A percentile compares a stretch with the other conserved stretches of the same genome.
Conservation (phyloP, 2,888 invertebrate species). For the Orchesellides sinensis region DNA sequence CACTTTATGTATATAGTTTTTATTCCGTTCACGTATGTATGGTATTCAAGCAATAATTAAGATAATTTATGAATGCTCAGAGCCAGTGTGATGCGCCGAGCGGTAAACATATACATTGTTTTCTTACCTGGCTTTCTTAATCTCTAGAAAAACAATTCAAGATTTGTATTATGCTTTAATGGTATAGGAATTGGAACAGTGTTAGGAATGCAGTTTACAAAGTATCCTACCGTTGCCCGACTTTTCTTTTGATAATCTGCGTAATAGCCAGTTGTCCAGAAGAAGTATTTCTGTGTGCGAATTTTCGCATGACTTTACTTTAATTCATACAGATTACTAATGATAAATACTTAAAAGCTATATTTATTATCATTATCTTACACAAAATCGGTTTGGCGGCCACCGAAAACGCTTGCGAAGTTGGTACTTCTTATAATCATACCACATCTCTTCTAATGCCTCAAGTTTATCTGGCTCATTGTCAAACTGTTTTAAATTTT, state of each 20-base stretch:
- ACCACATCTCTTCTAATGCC: constrained; percentile 47
- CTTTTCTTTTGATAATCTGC: constrained; percentile 34
- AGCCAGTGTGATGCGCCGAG: too few species aligned
- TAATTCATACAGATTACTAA: too few species aligned
- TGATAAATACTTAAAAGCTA: too few species aligned
- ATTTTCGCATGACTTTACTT: too few species aligned
- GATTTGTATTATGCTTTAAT: too few species aligned
- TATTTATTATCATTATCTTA: background rate
- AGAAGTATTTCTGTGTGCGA: constrained; percentile 33
- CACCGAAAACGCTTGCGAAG: constrained; percentile 39
- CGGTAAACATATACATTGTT: too few species aligned
- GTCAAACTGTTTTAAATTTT: constrained; percentile 27
- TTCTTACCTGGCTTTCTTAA: constrained; percentile 32
- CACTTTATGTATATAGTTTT: too few species aligned
- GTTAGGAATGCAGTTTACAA: background rate
- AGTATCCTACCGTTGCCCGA: constrained; percentile 28
- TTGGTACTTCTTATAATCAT: constrained; percentile 45
- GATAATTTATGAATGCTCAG: too few species aligned
- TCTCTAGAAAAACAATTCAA: background rate
- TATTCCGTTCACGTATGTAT: too few species aligned
- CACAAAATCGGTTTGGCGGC: constrained; percentile 38
- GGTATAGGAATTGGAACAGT: too few species aligned
- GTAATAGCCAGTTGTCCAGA: constrained; percentile 57
- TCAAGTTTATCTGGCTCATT: constrained; percentile 31
- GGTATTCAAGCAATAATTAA: too few species aligned